Evolutionary conservation across 1,140 invertebrate species (phyloP).

Genomic region (Drosophila sulfurigaster): DNA sequence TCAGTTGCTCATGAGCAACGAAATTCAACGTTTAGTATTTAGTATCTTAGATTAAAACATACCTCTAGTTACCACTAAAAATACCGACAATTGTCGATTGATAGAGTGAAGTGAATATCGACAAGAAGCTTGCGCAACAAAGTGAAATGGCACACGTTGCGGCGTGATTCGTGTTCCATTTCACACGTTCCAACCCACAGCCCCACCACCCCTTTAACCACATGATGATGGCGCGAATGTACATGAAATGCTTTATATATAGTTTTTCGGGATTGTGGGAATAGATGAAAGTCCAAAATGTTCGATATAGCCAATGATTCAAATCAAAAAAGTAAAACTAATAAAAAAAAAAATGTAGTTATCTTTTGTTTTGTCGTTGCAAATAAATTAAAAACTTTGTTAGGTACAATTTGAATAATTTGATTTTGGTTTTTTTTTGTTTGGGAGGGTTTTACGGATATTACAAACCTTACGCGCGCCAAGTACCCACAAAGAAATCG

Average conservation of each 20-base stretch:
- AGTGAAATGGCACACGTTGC: not conserved
- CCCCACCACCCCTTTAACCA: constrained; percentile 26
- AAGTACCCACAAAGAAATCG: constrained; percentile 95
- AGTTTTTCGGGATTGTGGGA: constrained; percentile 22
- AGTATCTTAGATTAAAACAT: constrained; percentile 47
- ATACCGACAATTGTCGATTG: not conserved
- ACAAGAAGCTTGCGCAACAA: not conserved
- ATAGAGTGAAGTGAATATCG: not conserved
- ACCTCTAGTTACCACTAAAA: constrained; percentile 66
- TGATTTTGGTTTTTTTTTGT: constrained; percentile 25
- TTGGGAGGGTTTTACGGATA: constrained; percentile 52
- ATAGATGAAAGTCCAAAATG: constrained; percentile 61
- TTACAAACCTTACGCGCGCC: constrained; percentile 94
- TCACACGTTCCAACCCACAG: constrained; percentile 21
- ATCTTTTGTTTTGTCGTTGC: constrained; percentile 26
- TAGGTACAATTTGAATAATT: constrained; percentile 33
- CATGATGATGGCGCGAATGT: constrained; percentile 57
- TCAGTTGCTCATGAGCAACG: constrained; percentile 1
- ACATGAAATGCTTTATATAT: constrained; percentile 48
- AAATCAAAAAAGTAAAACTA: constrained; percentile 44
- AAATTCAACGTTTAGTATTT: constrained; percentile 7
- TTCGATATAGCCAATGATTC: constrained; percentile 69
- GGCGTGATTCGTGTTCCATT: constrained; percentile 18
- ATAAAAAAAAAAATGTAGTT: constrained; percentile 25
- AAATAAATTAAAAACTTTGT: constrained; percentile 50